Evolutionary conservation across 2,888 invertebrate genomes (phyloP).

Genomic region (Prosapia bicincta): DNA sequence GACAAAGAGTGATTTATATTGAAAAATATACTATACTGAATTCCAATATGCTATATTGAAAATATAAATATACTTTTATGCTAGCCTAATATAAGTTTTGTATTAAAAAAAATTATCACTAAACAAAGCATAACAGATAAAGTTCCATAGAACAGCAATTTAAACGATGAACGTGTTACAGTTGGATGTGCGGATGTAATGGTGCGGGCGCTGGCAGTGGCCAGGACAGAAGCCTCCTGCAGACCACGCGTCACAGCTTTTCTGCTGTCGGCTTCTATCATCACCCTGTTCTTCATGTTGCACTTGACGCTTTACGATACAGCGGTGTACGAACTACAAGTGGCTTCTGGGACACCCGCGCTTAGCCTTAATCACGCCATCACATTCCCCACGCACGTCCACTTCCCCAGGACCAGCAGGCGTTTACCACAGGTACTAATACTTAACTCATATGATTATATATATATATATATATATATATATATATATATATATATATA

Average conservation of each 20-base stretch:
- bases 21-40: too few species aligned
- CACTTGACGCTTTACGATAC: constrained; percentile 34
- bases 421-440: constrained; percentile 58
- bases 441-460: too few species aligned
- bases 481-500: too few species aligned
- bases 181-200: constrained; percentile 22
- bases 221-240: constrained; percentile 12
- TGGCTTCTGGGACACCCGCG: constrained; percentile 21
- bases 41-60: too few species aligned
- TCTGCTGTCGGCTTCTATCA: constrained; percentile 22
- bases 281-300: constrained; percentile 35
- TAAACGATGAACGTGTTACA: too few species aligned
- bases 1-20: too few species aligned
- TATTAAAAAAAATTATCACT: too few species aligned
- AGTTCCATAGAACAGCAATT: too few species aligned
- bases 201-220: constrained; percentile 9
- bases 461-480: too few species aligned
- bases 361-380: constrained; percentile 27
- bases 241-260: constrained; percentile 29
- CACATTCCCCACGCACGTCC: constrained; percentile 44
- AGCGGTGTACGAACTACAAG: constrained; percentile 32
- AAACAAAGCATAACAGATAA: too few species aligned
- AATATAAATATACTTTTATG: too few species aligned
- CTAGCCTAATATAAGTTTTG: too few species aligned
- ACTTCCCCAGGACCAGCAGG: constrained; percentile 60